phyloP scores from a whole-genome alignment of 2,797 vertebrate genomes.

The Chrysocyon brachyurus region DNA sequence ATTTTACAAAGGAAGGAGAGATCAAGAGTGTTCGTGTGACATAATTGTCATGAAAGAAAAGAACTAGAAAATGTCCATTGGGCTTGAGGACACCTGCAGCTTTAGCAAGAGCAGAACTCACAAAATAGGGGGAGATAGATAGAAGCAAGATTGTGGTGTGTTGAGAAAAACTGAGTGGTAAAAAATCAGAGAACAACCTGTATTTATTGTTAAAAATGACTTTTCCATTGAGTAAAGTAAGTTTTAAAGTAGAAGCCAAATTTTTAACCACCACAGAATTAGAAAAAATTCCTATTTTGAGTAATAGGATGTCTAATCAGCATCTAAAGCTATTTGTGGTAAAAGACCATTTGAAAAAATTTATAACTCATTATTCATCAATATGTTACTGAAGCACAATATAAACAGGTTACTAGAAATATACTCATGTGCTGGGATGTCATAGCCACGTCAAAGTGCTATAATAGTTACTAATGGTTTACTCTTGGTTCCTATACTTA shows the following conservation, averaged over 20 bases:
- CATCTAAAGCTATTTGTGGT: background rate
- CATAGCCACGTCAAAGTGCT: background rate
- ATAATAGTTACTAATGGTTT: background rate
- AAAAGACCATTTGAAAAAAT: background rate
- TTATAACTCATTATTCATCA: background rate
- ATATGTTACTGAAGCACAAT: background rate
- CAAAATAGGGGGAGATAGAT: background rate
- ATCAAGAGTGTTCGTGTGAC: background rate
- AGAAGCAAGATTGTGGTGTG: background rate
- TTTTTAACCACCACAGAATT: background rate
- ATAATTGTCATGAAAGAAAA: background rate
- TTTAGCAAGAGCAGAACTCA: background rate
- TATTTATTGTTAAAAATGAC: background rate
- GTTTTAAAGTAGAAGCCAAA: slow-evolving; percentile 10
- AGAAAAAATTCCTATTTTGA: slow-evolving; percentile 29
- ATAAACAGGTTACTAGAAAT: background rate
- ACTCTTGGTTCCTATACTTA: background rate
- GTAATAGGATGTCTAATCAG: background rate
- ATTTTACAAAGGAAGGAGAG: background rate
- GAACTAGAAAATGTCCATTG: background rate
- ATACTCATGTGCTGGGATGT: background rate
- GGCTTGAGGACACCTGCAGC: background rate
- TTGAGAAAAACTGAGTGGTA: background rate
- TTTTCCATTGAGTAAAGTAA: background rate
- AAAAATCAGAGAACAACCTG: background rate